Conservation (phyloP, 92 coral and sea anemone genomes). For the Parazoanthus darwini region DNA sequence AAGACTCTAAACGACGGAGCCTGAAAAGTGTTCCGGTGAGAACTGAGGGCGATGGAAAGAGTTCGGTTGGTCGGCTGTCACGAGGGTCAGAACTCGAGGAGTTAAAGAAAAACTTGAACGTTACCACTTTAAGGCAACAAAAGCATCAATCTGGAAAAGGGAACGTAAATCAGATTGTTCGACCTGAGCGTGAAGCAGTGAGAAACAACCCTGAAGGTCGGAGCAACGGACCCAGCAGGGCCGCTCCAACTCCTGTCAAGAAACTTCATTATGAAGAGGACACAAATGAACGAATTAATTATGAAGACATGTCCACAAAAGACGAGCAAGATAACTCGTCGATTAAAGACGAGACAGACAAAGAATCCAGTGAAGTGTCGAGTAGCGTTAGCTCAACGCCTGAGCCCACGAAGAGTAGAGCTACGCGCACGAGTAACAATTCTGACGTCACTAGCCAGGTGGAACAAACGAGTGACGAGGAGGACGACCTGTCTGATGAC, state of each 20-base stretch:
- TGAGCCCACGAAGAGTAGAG: not conserved
- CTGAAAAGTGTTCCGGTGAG: constrained; percentile 9
- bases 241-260: not conserved
- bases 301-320: not conserved
- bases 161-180: not conserved
- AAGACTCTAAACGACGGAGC: not conserved
- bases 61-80: constrained; percentile 10
- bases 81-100: not conserved
- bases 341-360: not conserved
- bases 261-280: not conserved
- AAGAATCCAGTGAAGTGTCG: not conserved
- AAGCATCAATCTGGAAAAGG: not conserved
- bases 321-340: not conserved
- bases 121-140: constrained; percentile 1
- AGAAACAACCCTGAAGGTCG: constrained; percentile 32
- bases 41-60: constrained; percentile 37
- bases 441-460: constrained; percentile 8
- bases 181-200: constrained; percentile 25
- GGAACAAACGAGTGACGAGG: constrained; percentile 4
- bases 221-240: constrained; percentile 24
- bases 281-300: not conserved
- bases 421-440: not conserved
- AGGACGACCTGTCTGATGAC: constrained; percentile 29
- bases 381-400: not conserved
- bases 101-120: not conserved